Evolutionary conservation across 2,888 invertebrate species (phyloP), one percentile per base, ranked within the genome.

Genomic region (Campopleginae sp.): DNA sequence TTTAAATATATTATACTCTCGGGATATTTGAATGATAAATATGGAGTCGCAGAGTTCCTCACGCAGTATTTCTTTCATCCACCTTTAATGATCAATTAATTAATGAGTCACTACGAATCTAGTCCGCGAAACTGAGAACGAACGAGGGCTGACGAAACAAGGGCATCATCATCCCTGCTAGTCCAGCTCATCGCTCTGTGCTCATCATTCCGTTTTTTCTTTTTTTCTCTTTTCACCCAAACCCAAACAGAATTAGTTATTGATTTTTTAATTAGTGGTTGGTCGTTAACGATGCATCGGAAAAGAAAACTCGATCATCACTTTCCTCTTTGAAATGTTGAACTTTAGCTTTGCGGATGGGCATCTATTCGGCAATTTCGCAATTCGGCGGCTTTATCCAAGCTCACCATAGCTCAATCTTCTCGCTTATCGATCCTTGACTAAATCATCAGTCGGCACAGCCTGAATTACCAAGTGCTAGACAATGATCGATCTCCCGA

Each of bases 371-470:
- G n/a, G n/a, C n/a, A n/a, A n/a, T n/a, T n/a, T n/a, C n/a, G 14
- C 14, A 2, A 14, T 58, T 27, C 14, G 5, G 27, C 7, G 33
- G 23, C 33, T 14, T 58, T 7, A 42, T 38, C 70, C 61, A n/a
- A 38, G 58, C 66, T 61, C 51, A 48, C 61, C 54, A 63, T 54
- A 48, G 80, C 77, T 77, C 58, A 27, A 72, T 58, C 46, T 42
- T 27, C 58, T 71, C 48, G 80, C 17, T 46, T 65, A 84, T 84
- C 80, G 80, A 84, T 80, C 76, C 63, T 58, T 51, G 48, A 63
- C 33, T 66, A 84, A 71, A 84, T 80, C 80, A 80, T 71, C 71
- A 58, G 27, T 80, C 75, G 75, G 71, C 70, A 65, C 51, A 65
- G 61, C 48, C 44, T 54, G 31, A 74, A 74, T 61, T 48, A 58